Evolutionary conservation across 2,888 invertebrate genomes (phyloP), one percentile per base, ranked within the genome.

Genomic region (Polia nebulosa): DNA sequence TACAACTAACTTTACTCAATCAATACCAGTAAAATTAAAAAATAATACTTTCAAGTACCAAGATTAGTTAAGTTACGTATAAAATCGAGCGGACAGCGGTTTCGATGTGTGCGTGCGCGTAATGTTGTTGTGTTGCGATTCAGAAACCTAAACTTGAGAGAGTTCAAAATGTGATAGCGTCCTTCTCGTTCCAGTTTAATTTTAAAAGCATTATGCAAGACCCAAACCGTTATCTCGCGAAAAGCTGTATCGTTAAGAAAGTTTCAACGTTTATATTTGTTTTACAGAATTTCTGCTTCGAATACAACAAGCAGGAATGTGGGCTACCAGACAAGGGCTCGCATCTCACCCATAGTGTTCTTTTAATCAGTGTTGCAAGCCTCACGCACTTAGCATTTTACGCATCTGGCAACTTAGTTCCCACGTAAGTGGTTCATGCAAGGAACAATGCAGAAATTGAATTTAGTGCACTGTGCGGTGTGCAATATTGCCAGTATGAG

Each of bases 211-310:
- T 57, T 44, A 71, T 56, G 27, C 55, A 29, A 71, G 72, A 52
- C 36, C 44, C 11, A 34, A 32, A 72, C 36, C 27, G 11, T 27
- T 49, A 53, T 72, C 25, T 25, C 45, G n/a, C n/a, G 27, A 39
- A 55, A 60, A 17, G 22, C 27, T 27, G 13, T 44, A 22, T 63
- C 39, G 15, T 72, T 55, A 56, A 22, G 27, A 60, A 66, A 57
- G 32, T 55, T 73, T 60, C 9, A 76, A 67, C 34, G 44, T 20
- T 36, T 27, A 52, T 45, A 45, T 75, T 87, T 85, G 77, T 64
- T 85, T 91, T 90, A 55, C 95, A 95, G 95, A 94, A 90, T 84
- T 95, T 93, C 86, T 95, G 95, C 88, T 86, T 93, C 62, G 94
- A 93, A 85, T 95, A 95, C 81, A 91, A 93, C 22, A 93, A 91